Base-by-base conservation (phyloP, 2,888 invertebrate species). In the Diaphora mendica region DNA sequence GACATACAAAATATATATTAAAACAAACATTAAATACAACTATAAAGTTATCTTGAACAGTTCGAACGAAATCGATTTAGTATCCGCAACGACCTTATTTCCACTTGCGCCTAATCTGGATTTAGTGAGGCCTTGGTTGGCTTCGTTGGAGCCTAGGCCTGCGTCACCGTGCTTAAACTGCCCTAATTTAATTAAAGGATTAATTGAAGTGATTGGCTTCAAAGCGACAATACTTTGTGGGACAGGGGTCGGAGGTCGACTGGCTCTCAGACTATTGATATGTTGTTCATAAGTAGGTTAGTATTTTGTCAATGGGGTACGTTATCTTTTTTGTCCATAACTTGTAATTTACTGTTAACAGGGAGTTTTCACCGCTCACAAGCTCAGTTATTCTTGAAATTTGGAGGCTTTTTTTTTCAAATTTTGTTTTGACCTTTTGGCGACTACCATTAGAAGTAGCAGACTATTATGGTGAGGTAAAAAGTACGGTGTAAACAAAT, bases 61-160 rank as follows among this genome's bases (percentile, higher is more conserved):
- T 74, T 79, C 70, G 81, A 82, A 77, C 62, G 48, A 77, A 78
- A 83, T 82, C 81, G 78, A 81, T 78, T 51, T 48, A 75, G 77
- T 79, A 77, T 81, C 77, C 44, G 42, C 13, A 74, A 73, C 84
- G 89, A 88, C 89, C 90, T 89, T 89, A 91, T 91, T 91, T 88
- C 87, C 84, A 82, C 73, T 77, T 72, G 79, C 75, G 84, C 77
- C 85, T 87, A 89, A 90, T 89, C 89, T 86, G 86, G 86, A 88
- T 87, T 90, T 88, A 88, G 83, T 81, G 83, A 86, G 86, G 86
- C 88, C 85, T 85, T 79, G 76, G 35, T 23, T 70, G 78, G 80
- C 84, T 83, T 84, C 79, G 78, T 78, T 79, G 72, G 73, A 76
- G 76, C 75, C 77, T 78, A 68, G 65, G 74, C 64, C 67, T 48